These are phyloP conservation scores for Hydrophis major DNA, from an alignment of 2,797 vertebrate genomes.

Conservation along the genomic window DNA sequence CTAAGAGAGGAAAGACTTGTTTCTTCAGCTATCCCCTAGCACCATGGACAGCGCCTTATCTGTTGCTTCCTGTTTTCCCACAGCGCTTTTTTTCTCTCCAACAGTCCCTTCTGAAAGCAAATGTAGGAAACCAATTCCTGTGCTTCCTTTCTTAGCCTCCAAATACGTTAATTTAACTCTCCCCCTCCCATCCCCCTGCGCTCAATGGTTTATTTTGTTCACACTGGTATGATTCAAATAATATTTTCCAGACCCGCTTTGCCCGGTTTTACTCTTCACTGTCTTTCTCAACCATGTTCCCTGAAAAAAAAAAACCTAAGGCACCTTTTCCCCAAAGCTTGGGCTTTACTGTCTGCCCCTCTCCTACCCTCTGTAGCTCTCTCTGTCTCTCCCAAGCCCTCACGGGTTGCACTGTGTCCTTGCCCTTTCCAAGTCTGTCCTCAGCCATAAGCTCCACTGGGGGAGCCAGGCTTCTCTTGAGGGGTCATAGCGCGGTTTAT, in stretches of 20 bases:
- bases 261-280: neutral
- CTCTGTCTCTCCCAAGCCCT: no score
- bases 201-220: neutral
- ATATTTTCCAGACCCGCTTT: neutral
- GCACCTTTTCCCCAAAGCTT: neutral
- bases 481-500: conserved; percentile 49
- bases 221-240: neutral
- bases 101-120: neutral
- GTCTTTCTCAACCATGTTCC: neutral
- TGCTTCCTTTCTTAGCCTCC: no score
- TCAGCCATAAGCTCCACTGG: neutral
- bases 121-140: no score
- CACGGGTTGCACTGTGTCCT: neutral
- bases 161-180: neutral
- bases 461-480: neutral
- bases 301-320: neutral
- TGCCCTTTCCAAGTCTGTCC: neutral
- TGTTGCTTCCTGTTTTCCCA: conserved; percentile 50
- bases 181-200: accelerated
- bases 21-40: conserved; percentile 61
- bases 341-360: neutral
- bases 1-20: neutral
- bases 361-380: neutral
- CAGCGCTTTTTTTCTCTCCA: neutral
- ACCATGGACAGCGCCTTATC: conserved; percentile 92